Evolutionary conservation across 2,888 invertebrate genomes (phyloP).

Genomic region (Acronicta leporina): DNA sequence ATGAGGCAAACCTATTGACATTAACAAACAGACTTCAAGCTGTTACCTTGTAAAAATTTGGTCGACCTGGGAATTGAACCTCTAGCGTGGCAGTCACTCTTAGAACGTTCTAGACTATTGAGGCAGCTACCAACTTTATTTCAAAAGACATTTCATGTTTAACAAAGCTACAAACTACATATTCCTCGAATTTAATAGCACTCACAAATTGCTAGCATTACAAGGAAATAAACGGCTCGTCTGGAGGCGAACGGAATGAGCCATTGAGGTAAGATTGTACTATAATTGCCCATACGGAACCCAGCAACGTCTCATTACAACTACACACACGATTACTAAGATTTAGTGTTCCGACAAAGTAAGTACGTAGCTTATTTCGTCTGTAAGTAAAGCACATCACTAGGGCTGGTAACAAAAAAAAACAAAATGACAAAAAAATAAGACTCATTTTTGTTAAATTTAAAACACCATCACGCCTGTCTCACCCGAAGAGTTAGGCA

Average conservation of each 20-base stretch:
- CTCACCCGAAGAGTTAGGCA: too few species aligned
- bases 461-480: too few species aligned
- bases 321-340: conserved; percentile 60
- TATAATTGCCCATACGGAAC: conserved; percentile 60
- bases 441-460: too few species aligned
- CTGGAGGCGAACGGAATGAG: conserved; percentile 35
- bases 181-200: conserved; percentile 11
- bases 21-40: too few species aligned
- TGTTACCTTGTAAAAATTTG: too few species aligned
- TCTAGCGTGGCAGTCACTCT: too few species aligned
- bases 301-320: conserved; percentile 53
- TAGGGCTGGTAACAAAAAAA: conserved; percentile 35
- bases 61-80: too few species aligned
- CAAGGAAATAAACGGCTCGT: conserved; percentile 50
- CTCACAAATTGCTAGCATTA: conserved; percentile 35
- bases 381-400: conserved; percentile 41
- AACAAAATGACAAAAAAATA: too few species aligned
- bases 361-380: conserved; percentile 53
- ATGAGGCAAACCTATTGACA: too few species aligned
- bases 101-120: too few species aligned
- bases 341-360: conserved; percentile 50
- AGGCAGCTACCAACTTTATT: too few species aligned
- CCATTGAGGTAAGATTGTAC: conserved; percentile 52
- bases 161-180: not conserved
- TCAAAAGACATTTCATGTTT: not conserved